Evolutionary conservation across 2,113 vertebrate genomes (phyloP), one percentile per base, ranked within the genome.

Genomic region (Syrmaticus mikado): DNA sequence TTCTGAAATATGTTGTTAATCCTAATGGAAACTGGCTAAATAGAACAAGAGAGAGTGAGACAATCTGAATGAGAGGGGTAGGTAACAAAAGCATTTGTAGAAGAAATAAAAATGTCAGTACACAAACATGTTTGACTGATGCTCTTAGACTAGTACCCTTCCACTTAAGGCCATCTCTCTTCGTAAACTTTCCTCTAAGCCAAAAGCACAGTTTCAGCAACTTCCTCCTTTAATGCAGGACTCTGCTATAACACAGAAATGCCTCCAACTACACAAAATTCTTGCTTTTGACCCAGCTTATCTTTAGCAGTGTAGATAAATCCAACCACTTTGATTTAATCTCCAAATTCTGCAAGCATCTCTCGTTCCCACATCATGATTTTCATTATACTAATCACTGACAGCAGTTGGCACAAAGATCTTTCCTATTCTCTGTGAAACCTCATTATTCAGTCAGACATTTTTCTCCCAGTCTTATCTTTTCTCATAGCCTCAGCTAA

Each of bases 341-440:
- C 71, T 87, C 50, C 89, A 92, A 75, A 85, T 87, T 92, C 71
- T 90, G 43, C 60, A 85, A 79, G 32, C 34, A 76, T 45, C 84
- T 80, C 76, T 85, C 38, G 32, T 79, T 94, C 55, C 48, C 74
- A 91, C 45, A 80, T 62, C 43, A 57, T 40, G 13, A 61, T 70
- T 93, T 48, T 85, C 71, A 84, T 78, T 85, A 74, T 36, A 85
- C 32, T 58, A 73, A 85, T 68, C 66, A 82, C 40, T 86, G 89
- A 85, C 77, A 92, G 81, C 48, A 75, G 14, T 0, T 92, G 72
- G 62, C 84, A 93, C 36, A 58, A 90, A 87, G 62, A 62, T 79
- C 27, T 27, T 55, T 94, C 70, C 46, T 67, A 30, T 80, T 89
- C 45, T 90, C 34, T 64, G 41, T 8, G 28, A 78, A 89, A 79